Conservation (phyloP, 2,797 vertebrate species). For the Poeciliopsis infans region DNA sequence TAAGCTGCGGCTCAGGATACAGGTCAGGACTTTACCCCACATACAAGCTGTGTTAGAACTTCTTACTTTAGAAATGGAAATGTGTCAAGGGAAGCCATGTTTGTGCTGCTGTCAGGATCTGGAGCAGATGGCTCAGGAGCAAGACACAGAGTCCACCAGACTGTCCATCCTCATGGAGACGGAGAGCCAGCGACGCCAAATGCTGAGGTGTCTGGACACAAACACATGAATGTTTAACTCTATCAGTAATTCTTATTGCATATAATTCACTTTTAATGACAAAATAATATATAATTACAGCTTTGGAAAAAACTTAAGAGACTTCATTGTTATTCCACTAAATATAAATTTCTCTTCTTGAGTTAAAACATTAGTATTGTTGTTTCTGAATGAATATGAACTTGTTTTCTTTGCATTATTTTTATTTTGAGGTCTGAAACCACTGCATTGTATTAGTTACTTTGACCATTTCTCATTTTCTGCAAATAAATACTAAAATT, state of each 20-base stretch:
- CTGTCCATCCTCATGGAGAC: conserved; percentile 86
- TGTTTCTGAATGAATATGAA: too few species aligned
- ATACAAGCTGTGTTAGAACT: not conserved
- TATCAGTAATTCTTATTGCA: not conserved
- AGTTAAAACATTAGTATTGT: too few species aligned
- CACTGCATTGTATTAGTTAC: too few species aligned
- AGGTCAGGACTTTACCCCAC: conserved; percentile 77
- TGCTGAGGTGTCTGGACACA: conserved; percentile 85
- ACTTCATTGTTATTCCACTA: too few species aligned
- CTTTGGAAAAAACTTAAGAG: too few species aligned
- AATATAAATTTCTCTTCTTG: too few species aligned
- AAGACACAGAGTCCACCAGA: conserved; percentile 90
- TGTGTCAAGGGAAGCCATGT: not conserved
- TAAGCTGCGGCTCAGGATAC: conserved; percentile 87
- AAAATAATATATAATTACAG: not conserved
- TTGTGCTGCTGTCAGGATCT: conserved; percentile 82
- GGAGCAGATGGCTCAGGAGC: conserved; percentile 91
- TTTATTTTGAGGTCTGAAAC: too few species aligned
- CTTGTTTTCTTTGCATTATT: too few species aligned
- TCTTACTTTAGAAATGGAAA: not conserved
- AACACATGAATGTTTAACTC: not conserved
- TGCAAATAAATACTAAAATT: too few species aligned
- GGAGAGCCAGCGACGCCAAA: conserved; percentile 91
- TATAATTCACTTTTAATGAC: not conserved
- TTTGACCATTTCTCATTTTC: too few species aligned